Conservation (phyloP, 1,140 invertebrate genomes). For the Anthonomus grandis region DNA sequence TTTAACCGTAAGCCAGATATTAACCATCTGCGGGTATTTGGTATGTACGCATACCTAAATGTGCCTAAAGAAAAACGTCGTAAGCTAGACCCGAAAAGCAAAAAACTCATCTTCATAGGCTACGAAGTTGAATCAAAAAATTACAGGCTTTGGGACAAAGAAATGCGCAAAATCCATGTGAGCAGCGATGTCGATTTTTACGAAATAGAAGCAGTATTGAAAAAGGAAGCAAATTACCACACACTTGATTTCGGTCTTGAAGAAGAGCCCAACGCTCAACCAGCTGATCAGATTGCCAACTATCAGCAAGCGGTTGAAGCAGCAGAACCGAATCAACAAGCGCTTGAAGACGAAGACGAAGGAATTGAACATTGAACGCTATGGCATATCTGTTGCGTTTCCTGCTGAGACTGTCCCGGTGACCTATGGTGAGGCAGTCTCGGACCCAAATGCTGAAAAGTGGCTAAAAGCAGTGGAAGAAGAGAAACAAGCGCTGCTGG, state of each 20-base stretch:
- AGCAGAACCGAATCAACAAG: no score
- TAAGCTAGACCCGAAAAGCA: no score
- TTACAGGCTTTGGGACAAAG: slow-evolving; percentile 5
- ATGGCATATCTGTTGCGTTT: neutral
- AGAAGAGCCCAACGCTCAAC: neutral
- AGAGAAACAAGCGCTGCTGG: neutral
- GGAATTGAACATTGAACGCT: neutral
- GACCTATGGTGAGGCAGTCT: neutral
- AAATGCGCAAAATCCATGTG: neutral
- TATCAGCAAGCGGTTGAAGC: neutral
- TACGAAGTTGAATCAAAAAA: neutral
- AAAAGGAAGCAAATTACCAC: neutral
- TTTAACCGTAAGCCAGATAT: no score
- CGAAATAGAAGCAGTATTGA: neutral
- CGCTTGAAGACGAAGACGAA: neutral
- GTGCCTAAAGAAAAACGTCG: no score
- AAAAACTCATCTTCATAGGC: no score
- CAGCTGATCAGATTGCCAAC: neutral
- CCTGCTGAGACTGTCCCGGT: neutral
- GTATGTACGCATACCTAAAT: no score
- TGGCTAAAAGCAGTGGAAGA: neutral
- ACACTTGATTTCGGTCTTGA: neutral
- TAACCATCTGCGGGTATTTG: no score
- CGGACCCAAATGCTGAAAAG: neutral
- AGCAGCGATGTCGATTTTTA: slow-evolving; percentile 7